Conservation (phyloP, 2,797 vertebrate species). For the Zalophus californianus region DNA sequence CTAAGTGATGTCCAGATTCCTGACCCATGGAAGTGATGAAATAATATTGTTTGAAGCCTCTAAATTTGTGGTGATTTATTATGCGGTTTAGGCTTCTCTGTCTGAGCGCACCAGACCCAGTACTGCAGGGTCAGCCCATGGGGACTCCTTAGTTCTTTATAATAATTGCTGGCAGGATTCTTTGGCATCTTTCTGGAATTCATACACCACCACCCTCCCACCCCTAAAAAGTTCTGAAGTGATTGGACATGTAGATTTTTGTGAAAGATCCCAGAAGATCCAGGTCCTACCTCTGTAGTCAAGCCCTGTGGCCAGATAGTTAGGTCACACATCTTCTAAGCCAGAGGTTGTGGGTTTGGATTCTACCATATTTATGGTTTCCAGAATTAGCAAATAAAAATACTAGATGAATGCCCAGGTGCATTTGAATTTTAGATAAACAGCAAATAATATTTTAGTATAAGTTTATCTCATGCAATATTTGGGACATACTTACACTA, state of each 20-base stretch:
- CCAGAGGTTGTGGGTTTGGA: not conserved
- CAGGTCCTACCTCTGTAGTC: not conserved
- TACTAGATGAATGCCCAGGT: not conserved
- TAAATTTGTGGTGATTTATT: not conserved
- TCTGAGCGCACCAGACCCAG: not conserved
- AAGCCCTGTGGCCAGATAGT: not conserved
- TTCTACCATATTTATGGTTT: not conserved
- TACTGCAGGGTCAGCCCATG: not conserved
- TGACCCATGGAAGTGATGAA: not conserved
- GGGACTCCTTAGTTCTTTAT: not conserved
- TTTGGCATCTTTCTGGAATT: not conserved
- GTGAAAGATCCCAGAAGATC: not conserved
- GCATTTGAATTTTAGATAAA: not conserved
- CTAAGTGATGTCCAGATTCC: not conserved
- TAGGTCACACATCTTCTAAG: not conserved
- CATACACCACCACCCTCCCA: too few relatives aligned
- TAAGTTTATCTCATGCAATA: not conserved
- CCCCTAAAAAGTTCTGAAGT: not conserved
- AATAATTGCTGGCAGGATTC: not conserved
- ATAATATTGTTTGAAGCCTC: not conserved
- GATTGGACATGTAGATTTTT: not conserved
- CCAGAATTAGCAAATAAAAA: conserved; percentile 11
- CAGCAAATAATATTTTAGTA: not conserved
- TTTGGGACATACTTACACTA: not conserved
- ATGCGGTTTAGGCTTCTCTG: not conserved